Percentiles rank a stretch among this genome's conserved stretches.
These are phyloP conservation scores for Ceyx margarethae DNA, from an alignment of 2,113 vertebrate genomes.

Conservation along the genomic window DNA sequence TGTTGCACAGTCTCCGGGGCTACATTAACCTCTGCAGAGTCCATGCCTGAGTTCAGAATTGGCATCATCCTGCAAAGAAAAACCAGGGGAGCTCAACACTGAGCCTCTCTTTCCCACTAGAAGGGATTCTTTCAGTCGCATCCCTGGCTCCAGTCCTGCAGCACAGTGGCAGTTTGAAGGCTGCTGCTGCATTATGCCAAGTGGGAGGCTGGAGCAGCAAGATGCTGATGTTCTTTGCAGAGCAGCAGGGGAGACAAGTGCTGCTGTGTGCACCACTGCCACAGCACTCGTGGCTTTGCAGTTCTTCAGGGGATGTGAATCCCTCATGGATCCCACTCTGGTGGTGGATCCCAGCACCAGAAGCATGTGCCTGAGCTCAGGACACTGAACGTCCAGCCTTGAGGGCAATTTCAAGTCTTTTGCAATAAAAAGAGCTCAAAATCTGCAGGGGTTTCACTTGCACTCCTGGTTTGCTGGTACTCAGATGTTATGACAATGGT, in stretches of 20 bases:
- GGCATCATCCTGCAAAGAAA: slow-evolving; percentile 77
- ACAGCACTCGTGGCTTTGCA: neutral
- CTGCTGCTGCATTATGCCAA: neutral
- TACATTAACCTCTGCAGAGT: slow-evolving; percentile 50
- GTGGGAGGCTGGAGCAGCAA: neutral
- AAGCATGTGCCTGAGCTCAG: neutral
- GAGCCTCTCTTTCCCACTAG: slow-evolving; percentile 61
- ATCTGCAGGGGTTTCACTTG: neutral
- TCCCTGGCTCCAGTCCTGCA: slow-evolving; percentile 41
- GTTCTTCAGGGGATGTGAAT: neutral
- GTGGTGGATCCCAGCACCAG: neutral
- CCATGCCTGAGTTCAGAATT: slow-evolving; percentile 73
- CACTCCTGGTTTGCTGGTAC: neutral
- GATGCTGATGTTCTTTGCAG: neutral
- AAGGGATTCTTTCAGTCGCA: slow-evolving; percentile 70
- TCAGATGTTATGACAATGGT: neutral
- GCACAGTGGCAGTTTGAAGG: slow-evolving; percentile 22
- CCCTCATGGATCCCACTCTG: neutral
- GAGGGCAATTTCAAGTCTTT: neutral
- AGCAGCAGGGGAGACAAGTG: neutral
- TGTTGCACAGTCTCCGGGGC: slow-evolving; percentile 23
- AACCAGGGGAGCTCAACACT: slow-evolving; percentile 73
- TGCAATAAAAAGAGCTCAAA: neutral
- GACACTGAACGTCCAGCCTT: neutral
- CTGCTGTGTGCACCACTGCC: neutral